Percentiles rank a stretch among this genome's conserved stretches.
These are phyloP conservation scores for Akabosia matsudoensis DNA, from an alignment of 1,140 invertebrate species.

Conservation along the genomic window DNA sequence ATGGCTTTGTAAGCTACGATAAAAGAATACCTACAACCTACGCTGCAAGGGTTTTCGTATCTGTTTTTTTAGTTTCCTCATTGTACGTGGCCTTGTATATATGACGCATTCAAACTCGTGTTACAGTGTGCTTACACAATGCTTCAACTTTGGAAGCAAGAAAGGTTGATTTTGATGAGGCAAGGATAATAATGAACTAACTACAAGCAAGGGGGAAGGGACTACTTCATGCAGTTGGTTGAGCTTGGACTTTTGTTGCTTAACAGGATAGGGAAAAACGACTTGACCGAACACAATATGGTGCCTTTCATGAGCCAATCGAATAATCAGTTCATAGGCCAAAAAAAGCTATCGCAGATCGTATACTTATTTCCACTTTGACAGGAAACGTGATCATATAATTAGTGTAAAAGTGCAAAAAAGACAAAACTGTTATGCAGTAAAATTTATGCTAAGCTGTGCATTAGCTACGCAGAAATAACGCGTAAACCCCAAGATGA, in stretches of 20 bases:
- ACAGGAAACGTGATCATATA: too few relatives aligned
- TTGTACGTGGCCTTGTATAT: too few relatives aligned
- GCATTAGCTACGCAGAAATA: too few relatives aligned
- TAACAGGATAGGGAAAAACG: conserved; percentile 11
- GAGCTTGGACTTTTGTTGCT: conserved; percentile 2
- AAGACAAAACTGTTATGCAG: too few relatives aligned
- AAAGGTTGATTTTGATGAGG: background rate
- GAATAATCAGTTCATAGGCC: conserved; percentile 36
- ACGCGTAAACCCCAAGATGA: too few relatives aligned
- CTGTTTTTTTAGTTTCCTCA: too few relatives aligned
- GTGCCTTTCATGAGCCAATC: conserved; percentile 34
- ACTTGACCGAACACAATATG: conserved; percentile 35
- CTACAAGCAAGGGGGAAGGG: conserved; percentile 11
- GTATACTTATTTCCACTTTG: background rate
- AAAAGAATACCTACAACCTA: too few relatives aligned
- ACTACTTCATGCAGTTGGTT: conserved; percentile 1
- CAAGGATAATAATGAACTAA: background rate
- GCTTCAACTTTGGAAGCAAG: background rate
- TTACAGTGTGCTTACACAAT: background rate
- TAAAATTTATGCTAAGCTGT: too few relatives aligned
- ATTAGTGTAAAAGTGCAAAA: too few relatives aligned
- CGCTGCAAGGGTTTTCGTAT: too few relatives aligned
- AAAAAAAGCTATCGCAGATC: background rate
- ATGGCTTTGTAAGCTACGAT: too few relatives aligned
- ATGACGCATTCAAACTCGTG: too few relatives aligned